Percentiles rank a stretch among this genome's conserved stretches.
Evolutionary conservation across 1,140 invertebrate species (phyloP).

Genomic region (Ectropis grisescens): DNA sequence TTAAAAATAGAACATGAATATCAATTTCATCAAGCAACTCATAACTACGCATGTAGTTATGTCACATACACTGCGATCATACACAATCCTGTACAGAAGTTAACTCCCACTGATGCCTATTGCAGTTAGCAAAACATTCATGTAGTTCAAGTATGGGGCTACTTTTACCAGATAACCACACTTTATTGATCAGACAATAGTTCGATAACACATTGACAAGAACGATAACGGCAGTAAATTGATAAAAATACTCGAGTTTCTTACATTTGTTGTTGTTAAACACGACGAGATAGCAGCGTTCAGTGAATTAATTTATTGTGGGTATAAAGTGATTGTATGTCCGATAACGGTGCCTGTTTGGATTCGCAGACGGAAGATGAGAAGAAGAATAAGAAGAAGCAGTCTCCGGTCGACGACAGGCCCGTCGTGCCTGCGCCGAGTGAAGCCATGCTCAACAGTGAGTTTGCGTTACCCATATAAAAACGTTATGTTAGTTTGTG

Average conservation of each 20-base stretch:
- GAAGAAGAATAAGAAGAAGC: constrained; percentile 53
- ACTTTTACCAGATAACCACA: no score
- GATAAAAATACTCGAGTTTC: constrained; percentile 19
- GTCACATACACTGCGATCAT: no score
- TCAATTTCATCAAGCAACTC: no score
- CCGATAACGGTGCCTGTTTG: constrained; percentile 26
- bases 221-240: constrained; percentile 24
- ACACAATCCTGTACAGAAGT: no score
- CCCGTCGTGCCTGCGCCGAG: constrained; percentile 51
- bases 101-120: no score
- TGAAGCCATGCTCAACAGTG: constrained; percentile 60
- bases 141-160: no score
- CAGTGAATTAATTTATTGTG: constrained; percentile 1
- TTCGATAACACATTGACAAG: constrained; percentile 21
- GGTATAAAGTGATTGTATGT: constrained; percentile 31
- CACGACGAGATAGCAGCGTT: constrained; percentile 5
- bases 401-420: constrained; percentile 48
- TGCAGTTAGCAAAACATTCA: no score
- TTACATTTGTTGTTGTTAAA: constrained; percentile 13
- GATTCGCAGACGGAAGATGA: constrained; percentile 57
- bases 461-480: no score
- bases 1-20: no score
- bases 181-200: constrained; percentile 25
- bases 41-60: no score
- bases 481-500: no score